These are phyloP conservation scores for Acrocephalus scirpaceus DNA, from an alignment of 2,797 vertebrate species.

Conservation along the genomic window DNA sequence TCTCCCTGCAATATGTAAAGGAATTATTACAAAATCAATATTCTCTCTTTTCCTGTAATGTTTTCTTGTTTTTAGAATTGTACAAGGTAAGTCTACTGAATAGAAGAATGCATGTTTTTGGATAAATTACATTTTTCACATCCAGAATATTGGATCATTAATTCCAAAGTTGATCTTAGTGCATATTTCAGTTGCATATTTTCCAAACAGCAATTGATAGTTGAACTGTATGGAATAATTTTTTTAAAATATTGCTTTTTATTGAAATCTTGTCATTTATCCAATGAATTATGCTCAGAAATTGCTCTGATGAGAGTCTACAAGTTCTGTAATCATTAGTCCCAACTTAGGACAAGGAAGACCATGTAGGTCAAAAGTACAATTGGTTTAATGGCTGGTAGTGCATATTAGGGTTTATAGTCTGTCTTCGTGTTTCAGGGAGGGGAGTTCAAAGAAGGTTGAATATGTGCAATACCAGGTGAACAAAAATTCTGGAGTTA, in stretches of 20 bases:
- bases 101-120: conserved; percentile 21
- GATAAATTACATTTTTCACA: conserved; percentile 49
- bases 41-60: conserved; percentile 57
- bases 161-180: conserved; percentile 22
- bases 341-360: neutral
- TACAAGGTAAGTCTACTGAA: conserved; percentile 21
- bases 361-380: neutral
- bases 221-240: neutral
- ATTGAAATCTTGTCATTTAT: neutral
- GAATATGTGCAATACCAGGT: neutral
- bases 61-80: conserved; percentile 66
- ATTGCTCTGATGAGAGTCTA: neutral
- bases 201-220: neutral
- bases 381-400: neutral
- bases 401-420: neutral
- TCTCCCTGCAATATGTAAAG: conserved; percentile 25
- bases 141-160: conserved; percentile 2
- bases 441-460: neutral
- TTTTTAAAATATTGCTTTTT: neutral
- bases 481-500: neutral
- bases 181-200: neutral
- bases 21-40: conserved; percentile 76
- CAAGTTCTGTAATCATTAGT: neutral
- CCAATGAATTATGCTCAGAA: neutral
- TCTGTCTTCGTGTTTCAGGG: neutral